phyloP scores from a whole-genome alignment of 1,140 invertebrate species.

The Orussus abietinus region DNA sequence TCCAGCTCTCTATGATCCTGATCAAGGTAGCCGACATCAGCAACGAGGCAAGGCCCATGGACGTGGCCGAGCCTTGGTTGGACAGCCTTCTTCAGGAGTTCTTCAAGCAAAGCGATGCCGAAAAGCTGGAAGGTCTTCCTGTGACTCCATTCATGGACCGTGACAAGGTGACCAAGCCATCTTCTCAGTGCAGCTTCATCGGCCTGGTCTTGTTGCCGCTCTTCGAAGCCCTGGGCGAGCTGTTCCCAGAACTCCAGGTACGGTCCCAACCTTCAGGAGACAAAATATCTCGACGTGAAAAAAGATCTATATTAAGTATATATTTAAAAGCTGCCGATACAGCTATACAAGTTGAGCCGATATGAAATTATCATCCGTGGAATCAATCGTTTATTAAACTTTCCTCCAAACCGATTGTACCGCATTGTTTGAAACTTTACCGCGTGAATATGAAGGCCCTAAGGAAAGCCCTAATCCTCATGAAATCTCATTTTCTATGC shows the following conservation, averaged over 20 bases:
- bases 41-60: conserved; percentile 80
- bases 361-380: no score
- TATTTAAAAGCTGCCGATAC: no score
- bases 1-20: conserved; percentile 76
- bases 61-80: conserved; percentile 82
- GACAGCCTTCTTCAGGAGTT: conserved; percentile 76
- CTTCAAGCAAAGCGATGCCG: conserved; percentile 78
- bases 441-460: no score
- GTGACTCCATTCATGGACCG: conserved; percentile 88
- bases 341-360: no score
- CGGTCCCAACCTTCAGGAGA: no score
- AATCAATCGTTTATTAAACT: no score
- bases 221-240: conserved; percentile 71
- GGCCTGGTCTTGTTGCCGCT: conserved; percentile 77
- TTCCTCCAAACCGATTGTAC: no score
- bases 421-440: no score
- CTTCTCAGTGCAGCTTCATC: conserved; percentile 83
- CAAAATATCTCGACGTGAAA: no score
- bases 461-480: no score
- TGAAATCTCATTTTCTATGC: no score
- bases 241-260: conserved; percentile 68
- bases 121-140: conserved; percentile 79
- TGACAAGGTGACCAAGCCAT: conserved; percentile 84
- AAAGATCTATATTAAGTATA: no score
- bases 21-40: conserved; percentile 88